Evolutionary conservation across 1,140 invertebrate genomes (phyloP).

Genomic region (Notospermus geniculatus): DNA sequence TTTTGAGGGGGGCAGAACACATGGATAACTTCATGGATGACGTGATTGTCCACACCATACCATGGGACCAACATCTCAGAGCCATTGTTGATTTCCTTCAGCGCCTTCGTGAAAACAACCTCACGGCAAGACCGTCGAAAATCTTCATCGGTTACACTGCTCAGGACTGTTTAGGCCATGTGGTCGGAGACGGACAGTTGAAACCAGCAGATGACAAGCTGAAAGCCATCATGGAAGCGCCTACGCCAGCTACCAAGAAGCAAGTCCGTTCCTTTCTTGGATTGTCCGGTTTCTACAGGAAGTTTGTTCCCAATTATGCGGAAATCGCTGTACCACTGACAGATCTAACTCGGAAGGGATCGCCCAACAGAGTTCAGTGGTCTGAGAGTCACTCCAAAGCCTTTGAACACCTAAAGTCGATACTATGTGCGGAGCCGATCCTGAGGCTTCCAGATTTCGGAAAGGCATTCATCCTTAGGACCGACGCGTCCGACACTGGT

Average conservation of each 20-base stretch:
- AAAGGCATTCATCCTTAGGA: background rate
- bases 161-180: background rate
- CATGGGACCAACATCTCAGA: background rate
- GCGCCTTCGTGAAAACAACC: background rate
- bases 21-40: slow-evolving; percentile 2
- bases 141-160: background rate
- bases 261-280: slow-evolving; percentile 10
- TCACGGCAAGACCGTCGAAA: background rate
- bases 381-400: background rate
- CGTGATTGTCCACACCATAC: background rate
- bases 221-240: background rate
- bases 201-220: background rate
- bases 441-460: background rate
- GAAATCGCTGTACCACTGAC: slow-evolving; percentile 1
- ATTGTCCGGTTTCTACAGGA: background rate
- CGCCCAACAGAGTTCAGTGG: background rate
- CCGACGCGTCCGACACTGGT: background rate
- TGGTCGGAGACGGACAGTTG: background rate
- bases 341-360: background rate
- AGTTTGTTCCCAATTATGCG: slow-evolving; percentile 1
- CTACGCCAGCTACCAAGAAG: slow-evolving; percentile 2
- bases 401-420: background rate
- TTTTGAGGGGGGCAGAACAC: background rate
- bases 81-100: background rate
- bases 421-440: background rate